Conservation (phyloP, 2,888 invertebrate species). For the Crepidodera aurea region DNA sequence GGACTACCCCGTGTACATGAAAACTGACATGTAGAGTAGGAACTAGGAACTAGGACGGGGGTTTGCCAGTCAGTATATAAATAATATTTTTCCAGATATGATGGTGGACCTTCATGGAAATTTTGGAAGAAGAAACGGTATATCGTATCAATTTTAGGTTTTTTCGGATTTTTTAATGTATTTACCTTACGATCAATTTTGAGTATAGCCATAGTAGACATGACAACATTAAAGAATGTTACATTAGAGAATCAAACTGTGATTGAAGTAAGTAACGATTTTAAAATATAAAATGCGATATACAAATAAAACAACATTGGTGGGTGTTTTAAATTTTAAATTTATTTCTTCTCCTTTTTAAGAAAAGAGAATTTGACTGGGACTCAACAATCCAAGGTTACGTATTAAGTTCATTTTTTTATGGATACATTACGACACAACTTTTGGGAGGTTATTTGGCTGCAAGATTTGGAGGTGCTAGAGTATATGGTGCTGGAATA, state of each 20-base stretch:
- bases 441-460: slow-evolving; percentile 85
- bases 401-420: slow-evolving; percentile 87
- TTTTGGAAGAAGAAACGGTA: slow-evolving; percentile 73
- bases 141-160: slow-evolving; percentile 75
- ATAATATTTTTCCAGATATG: neutral
- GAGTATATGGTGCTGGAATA: slow-evolving; percentile 12
- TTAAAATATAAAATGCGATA: slow-evolving; percentile 72
- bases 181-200: slow-evolving; percentile 84
- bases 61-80: too few relatives aligned
- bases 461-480: slow-evolving; percentile 71
- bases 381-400: slow-evolving; percentile 77
- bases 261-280: slow-evolving; percentile 56
- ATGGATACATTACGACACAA: slow-evolving; percentile 86
- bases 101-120: slow-evolving; percentile 61
- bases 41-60: too few relatives aligned
- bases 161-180: slow-evolving; percentile 81
- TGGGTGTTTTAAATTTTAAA: too few relatives aligned
- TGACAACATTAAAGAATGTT: slow-evolving; percentile 76
- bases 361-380: slow-evolving; percentile 75
- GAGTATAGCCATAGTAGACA: slow-evolving; percentile 90
- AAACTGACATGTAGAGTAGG: too few relatives aligned
- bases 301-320: too few relatives aligned
- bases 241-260: slow-evolving; percentile 67
- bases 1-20: too few relatives aligned
- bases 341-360: too few relatives aligned